phyloP scores from a whole-genome alignment of 2,888 invertebrate genomes.

The Spodoptera littoralis region DNA sequence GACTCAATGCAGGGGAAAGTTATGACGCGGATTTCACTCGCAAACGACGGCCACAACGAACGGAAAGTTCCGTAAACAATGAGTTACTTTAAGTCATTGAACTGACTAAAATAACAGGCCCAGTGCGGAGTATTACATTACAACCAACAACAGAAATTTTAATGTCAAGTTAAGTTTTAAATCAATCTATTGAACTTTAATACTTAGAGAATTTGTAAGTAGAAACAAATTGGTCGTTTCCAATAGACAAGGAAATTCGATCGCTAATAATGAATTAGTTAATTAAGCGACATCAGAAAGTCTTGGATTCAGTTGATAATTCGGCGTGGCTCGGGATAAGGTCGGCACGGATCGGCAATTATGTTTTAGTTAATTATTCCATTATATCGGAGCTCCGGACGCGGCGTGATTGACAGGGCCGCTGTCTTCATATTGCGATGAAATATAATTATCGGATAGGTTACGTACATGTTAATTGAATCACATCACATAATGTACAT shows the following conservation, averaged over 20 bases:
- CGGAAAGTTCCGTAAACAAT: not conserved
- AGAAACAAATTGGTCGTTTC: slow-evolving; percentile 7
- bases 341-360: slow-evolving; percentile 13
- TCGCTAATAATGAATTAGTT: slow-evolving; percentile 33
- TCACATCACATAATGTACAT: too few relatives aligned
- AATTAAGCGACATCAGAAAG: slow-evolving; percentile 25
- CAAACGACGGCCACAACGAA: too few relatives aligned
- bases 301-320: slow-evolving; percentile 12
- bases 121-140: too few relatives aligned
- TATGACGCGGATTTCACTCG: too few relatives aligned
- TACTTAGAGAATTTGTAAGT: too few relatives aligned
- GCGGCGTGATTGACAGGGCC: slow-evolving; percentile 3
- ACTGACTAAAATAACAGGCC: too few relatives aligned
- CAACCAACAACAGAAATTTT: too few relatives aligned
- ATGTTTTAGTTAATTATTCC: slow-evolving; percentile 41
- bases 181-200: too few relatives aligned
- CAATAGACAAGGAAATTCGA: slow-evolving; percentile 19
- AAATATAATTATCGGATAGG: not conserved
- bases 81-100: too few relatives aligned
- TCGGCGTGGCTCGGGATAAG: slow-evolving; percentile 17
- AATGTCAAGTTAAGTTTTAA: too few relatives aligned
- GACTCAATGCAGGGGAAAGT: too few relatives aligned
- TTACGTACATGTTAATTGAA: not conserved
- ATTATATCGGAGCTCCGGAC: slow-evolving; percentile 1
- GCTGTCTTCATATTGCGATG: not conserved